Percentiles rank a stretch among this genome's conserved stretches.
These are phyloP conservation scores for Dryobates pubescens DNA, from an alignment of 2,797 vertebrate genomes.

Conservation along the genomic window DNA sequence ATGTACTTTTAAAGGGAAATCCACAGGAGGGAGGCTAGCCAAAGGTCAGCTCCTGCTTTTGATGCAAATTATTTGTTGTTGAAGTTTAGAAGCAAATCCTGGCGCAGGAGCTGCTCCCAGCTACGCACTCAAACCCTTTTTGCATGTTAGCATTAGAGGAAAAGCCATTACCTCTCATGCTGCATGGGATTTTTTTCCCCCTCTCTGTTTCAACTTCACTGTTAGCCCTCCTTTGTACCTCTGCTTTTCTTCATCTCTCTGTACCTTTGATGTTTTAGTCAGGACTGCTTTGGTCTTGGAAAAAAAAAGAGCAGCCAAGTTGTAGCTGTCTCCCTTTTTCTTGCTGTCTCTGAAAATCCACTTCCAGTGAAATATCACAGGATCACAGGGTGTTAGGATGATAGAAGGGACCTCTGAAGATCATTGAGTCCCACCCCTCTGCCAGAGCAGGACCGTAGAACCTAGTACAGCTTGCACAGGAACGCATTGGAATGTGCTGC, in stretches of 20 bases:
- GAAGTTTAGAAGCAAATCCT: background rate
- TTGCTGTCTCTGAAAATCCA: background rate
- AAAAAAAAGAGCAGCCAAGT: background rate
- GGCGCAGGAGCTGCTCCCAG: background rate
- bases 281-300: background rate
- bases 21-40: background rate
- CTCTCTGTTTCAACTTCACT: background rate
- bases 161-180: background rate
- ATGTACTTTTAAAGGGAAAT: background rate
- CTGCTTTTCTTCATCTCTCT: background rate
- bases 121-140: background rate
- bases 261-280: background rate
- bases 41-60: background rate
- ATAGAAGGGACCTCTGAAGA: too few relatives aligned
- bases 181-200: rapidly evolving
- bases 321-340: background rate
- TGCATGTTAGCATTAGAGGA: background rate
- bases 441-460: too few relatives aligned
- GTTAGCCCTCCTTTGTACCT: background rate
- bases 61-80: background rate
- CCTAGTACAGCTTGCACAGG: too few relatives aligned
- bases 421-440: too few relatives aligned
- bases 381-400: too few relatives aligned
- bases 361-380: background rate
- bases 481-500: too few relatives aligned